Percentiles rank a stretch among this genome's conserved stretches.
These are phyloP conservation scores for Melozone crissalis DNA, from an alignment of 2,113 vertebrate species.

Conservation along the genomic window DNA sequence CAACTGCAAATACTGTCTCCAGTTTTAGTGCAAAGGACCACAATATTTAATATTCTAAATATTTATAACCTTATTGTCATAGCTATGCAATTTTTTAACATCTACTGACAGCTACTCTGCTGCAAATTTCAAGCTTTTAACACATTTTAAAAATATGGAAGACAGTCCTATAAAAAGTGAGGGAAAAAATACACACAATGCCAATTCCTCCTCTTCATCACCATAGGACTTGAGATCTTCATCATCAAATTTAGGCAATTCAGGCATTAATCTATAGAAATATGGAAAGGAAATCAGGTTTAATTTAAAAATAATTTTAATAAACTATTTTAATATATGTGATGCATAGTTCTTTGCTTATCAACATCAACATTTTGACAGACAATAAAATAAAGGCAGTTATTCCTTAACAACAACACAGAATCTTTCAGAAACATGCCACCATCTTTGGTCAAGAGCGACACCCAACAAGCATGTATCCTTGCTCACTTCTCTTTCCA, in stretches of 20 bases:
- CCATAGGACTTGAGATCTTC: conserved; percentile 85
- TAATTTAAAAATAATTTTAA: background rate
- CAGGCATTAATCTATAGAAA: conserved; percentile 86
- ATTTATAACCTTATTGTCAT: background rate
- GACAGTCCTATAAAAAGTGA: background rate
- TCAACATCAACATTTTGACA: background rate
- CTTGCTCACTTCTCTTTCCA: background rate
- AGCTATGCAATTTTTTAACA: background rate
- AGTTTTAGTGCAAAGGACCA: background rate
- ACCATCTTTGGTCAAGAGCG: background rate
- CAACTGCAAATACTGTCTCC: background rate
- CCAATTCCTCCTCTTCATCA: conserved; percentile 89
- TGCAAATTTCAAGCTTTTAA: background rate
- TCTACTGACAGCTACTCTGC: background rate
- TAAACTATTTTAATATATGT: background rate
- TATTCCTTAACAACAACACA: background rate
- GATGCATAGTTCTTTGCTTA: background rate
- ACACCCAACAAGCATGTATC: rapidly evolving
- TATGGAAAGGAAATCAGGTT: background rate
- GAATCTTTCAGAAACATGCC: background rate
- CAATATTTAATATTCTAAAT: background rate
- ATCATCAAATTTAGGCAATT: conserved; percentile 88
- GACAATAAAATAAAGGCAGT: background rate
- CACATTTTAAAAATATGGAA: background rate
- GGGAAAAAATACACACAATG: conserved; percentile 80